phyloP scores from a whole-genome alignment of 2,113 vertebrate species.

The Prinia subflava region DNA sequence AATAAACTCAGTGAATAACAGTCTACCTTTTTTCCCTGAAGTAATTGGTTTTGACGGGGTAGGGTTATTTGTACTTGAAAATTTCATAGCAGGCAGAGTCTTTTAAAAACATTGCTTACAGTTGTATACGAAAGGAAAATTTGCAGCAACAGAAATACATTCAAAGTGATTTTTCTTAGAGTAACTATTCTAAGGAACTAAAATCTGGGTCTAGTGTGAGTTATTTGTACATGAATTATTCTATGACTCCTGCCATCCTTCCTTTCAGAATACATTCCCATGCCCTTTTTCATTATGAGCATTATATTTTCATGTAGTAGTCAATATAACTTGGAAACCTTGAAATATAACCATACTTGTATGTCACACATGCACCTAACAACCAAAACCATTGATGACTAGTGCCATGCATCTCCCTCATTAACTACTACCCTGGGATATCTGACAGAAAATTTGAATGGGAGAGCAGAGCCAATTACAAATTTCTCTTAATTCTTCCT shows the following conservation, averaged over 20 bases:
- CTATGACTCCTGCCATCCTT: neutral
- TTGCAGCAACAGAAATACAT: neutral
- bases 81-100: neutral
- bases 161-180: neutral
- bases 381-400: neutral
- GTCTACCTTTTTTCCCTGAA: neutral
- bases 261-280: neutral
- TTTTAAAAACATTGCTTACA: neutral
- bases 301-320: neutral
- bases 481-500: neutral
- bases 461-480: neutral
- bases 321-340: neutral
- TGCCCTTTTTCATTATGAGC: neutral
- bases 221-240: neutral
- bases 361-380: accelerated
- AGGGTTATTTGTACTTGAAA: neutral
- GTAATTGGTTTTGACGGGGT: neutral
- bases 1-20: neutral
- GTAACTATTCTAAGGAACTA: neutral
- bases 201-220: neutral
- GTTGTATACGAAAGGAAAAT: neutral
- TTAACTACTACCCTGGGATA: neutral
- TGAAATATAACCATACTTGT: neutral
- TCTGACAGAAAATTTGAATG: neutral
- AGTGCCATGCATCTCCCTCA: neutral